Evolutionary conservation across 2,888 invertebrate species (phyloP).

Genomic region (Pterobdella sp.): DNA sequence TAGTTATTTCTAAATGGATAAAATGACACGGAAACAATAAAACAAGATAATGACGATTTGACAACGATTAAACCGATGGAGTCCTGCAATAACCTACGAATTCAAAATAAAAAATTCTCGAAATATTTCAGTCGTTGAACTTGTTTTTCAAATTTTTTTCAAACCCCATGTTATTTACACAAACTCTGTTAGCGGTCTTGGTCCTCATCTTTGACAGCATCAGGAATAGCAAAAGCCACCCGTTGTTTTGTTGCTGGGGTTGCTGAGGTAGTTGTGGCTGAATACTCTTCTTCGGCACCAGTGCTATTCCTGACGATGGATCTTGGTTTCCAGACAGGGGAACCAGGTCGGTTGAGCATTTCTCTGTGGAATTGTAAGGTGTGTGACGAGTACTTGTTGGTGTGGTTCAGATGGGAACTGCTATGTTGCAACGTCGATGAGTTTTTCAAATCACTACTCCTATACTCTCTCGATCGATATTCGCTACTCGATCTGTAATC

Average conservation of each 20-base stretch:
- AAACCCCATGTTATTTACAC: neutral
- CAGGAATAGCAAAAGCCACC: slow-evolving; percentile 28
- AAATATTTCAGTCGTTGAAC: too few species aligned
- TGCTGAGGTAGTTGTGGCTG: neutral
- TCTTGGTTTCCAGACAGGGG: slow-evolving; percentile 97
- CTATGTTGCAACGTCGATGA: neutral
- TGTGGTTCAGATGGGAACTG: neutral
- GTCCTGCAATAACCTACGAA: too few species aligned
- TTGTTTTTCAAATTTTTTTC: too few species aligned
- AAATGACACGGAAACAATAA: too few species aligned
- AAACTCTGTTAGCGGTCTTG: slow-evolving; percentile 26
- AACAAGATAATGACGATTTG: too few species aligned
- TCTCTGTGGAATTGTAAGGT: slow-evolving; percentile 17
- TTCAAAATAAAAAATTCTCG: too few species aligned
- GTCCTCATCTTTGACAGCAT: slow-evolving; percentile 7
- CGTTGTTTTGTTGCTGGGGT: slow-evolving; percentile 16
- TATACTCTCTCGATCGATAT: neutral
- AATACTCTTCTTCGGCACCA: neutral
- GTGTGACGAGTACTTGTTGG: slow-evolving; percentile 70
- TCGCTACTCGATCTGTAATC: neutral
- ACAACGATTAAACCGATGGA: too few species aligned
- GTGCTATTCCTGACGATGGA: slow-evolving; percentile 13
- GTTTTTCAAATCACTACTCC: neutral
- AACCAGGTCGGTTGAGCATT: slow-evolving; percentile 64
- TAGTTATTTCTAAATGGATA: too few species aligned